These are phyloP conservation scores for Drosophila guanche DNA, from an alignment of 1,140 invertebrate genomes.

Conservation along the genomic window DNA sequence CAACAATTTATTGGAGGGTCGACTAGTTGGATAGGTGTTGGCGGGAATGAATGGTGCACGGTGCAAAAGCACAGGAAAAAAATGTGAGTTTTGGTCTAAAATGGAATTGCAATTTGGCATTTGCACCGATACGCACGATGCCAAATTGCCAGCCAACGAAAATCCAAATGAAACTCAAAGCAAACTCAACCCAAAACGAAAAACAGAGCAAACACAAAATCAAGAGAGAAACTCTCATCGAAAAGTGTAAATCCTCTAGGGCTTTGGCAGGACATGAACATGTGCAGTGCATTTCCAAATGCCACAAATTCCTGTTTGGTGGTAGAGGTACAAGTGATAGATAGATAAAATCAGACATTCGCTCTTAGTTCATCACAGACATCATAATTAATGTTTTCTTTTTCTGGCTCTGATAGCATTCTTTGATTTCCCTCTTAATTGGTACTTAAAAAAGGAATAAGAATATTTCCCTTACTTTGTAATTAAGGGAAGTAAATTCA, in stretches of 20 bases:
- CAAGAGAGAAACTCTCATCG: conserved; percentile 7
- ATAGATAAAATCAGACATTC: conserved; percentile 6
- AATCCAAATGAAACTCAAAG: conserved; percentile 47
- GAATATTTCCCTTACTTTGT: no score
- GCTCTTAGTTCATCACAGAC: conserved; percentile 15
- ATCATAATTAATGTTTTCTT: background rate
- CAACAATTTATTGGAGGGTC: conserved; percentile 44
- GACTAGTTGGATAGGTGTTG: background rate
- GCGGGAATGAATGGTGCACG: no score
- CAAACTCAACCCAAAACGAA: conserved; percentile 26
- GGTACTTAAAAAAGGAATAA: conserved; percentile 1
- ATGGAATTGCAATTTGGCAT: conserved; percentile 68
- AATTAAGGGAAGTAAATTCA: no score
- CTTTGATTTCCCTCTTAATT: conserved; percentile 10
- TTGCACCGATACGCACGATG: conserved; percentile 31
- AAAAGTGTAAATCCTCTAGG: conserved; percentile 8
- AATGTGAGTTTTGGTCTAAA: conserved; percentile 54
- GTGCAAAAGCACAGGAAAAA: conserved; percentile 57
- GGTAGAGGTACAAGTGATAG: conserved; percentile 6
- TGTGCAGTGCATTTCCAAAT: conserved; percentile 43
- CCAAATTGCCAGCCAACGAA: conserved; percentile 10
- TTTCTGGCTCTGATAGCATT: no score
- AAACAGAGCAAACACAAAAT: background rate
- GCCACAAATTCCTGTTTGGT: conserved; percentile 1
- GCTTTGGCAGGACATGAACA: conserved; percentile 34